phyloP scores from a whole-genome alignment of 53 echinoderm and acorn worm genomes.

The Paracentrotus lividus region DNA sequence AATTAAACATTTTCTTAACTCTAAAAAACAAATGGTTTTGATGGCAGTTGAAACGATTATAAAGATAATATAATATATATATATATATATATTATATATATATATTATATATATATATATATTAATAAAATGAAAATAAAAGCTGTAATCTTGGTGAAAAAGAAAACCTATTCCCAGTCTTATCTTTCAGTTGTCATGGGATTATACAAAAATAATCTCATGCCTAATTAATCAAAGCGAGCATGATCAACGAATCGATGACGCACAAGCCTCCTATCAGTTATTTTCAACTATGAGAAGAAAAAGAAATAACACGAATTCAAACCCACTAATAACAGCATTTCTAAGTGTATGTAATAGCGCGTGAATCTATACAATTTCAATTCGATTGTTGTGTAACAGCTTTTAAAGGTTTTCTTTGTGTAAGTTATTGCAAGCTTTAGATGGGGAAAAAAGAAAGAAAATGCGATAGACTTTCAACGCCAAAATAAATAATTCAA shows the following conservation, averaged over 20 bases:
- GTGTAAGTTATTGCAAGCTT: not conserved
- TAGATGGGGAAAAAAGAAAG: no score
- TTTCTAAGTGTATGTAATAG: not conserved
- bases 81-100: no score
- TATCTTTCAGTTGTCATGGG: not conserved
- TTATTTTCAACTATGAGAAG: not conserved
- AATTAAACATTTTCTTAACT: no score
- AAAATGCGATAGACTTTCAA: no score
- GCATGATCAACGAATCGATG: not conserved
- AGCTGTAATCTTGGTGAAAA: no score
- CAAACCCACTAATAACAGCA: not conserved
- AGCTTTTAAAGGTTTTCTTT: not conserved
- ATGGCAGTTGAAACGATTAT: no score
- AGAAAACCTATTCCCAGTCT: no score
- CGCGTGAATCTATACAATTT: not conserved
- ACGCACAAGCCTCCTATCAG: not conserved
- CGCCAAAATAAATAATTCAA: not conserved
- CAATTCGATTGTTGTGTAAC: not conserved
- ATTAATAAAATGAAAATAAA: no score
- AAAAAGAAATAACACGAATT: not conserved
- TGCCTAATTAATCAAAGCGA: conserved; percentile 11
- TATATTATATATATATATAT: no score
- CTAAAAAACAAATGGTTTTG: no score
- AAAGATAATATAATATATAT: no score
- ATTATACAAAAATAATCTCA: not conserved